Evolutionary conservation across 1,140 invertebrate species (phyloP).

Genomic region (Euura lappo): DNA sequence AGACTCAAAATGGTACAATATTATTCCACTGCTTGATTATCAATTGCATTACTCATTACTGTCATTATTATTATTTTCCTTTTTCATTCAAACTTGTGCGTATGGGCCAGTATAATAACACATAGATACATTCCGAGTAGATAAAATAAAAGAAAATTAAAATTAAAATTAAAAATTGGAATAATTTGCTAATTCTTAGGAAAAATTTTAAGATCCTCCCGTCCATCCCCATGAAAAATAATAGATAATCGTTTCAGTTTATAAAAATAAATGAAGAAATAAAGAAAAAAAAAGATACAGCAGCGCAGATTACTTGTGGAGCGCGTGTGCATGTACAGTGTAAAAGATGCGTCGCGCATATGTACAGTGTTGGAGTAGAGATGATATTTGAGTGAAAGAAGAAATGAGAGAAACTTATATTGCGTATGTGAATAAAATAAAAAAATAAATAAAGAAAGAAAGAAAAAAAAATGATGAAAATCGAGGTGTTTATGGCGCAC

Average conservation of each 20-base stretch:
- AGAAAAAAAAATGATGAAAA: background rate
- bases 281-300: slow-evolving; percentile 46
- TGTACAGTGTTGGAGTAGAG: slow-evolving; percentile 57
- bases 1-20: no score
- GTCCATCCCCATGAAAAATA: slow-evolving; percentile 37
- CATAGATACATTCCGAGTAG: background rate
- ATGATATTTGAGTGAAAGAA: background rate
- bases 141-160: slow-evolving; percentile 14
- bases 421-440: slow-evolving; percentile 29
- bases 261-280: no score
- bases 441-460: slow-evolving; percentile 24
- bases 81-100: no score
- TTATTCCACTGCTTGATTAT: no score
- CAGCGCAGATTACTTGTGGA: slow-evolving; percentile 48
- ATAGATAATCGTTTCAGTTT: no score
- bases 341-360: slow-evolving; percentile 62
- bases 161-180: background rate
- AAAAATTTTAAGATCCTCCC: slow-evolving; percentile 22
- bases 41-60: no score
- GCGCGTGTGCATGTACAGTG: slow-evolving; percentile 59
- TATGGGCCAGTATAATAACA: no score
- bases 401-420: slow-evolving; percentile 19
- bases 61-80: no score
- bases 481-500: background rate
- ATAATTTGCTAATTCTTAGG: background rate